Base-by-base conservation (phyloP, 2,797 vertebrate species). In the Myripristis murdjan region DNA sequence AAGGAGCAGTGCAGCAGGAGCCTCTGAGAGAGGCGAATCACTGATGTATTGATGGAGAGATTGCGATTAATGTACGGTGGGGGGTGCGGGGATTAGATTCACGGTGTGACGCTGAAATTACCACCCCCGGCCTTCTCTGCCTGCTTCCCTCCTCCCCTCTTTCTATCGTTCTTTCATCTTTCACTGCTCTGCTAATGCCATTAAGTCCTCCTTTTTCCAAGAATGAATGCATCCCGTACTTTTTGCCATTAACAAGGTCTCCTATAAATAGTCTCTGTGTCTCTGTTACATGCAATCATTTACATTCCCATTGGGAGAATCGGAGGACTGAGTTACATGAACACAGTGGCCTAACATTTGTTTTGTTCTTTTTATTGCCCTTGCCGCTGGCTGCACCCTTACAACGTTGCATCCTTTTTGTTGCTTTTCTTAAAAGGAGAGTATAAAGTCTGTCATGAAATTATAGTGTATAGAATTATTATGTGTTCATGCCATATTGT, bases 271-370 rank as follows among this genome's bases (percentile, higher is more conserved):
- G 43, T 28, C 4, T 0, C 28, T 1, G 4, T 1, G 28, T 5
- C 4, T 48, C 43, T 74, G 48, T 76, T 61, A 44, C 43, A 6
- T 12, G 23, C 49, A 71, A 64, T 78, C 71, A 49, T 72, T 78
- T 57, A 47, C 28, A 4, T 16, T 70, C 73, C 67, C 73, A 70
- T 24, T 62, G 66, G 65, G 60, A 23, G 46, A 66, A 67, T 78
- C 62, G 71, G 11, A 24, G 67, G 70, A 53, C 57, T 20, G 53
- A 46, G 47, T 67, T 64, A 14, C 20, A 49, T 56, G 33, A 76
- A 76, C 59, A 64, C 55, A 37, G 49, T 26, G 48, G 18, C 23
- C 22, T 46, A 23, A 52, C 24, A 3, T 85, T 77, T 53, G 39
- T 70, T 78, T 72, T 72, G 87, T 83, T 68, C 20, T 20, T 1